Evolutionary conservation across 2,888 invertebrate species (phyloP).

Genomic region (Nematopogon swammerdamellus): DNA sequence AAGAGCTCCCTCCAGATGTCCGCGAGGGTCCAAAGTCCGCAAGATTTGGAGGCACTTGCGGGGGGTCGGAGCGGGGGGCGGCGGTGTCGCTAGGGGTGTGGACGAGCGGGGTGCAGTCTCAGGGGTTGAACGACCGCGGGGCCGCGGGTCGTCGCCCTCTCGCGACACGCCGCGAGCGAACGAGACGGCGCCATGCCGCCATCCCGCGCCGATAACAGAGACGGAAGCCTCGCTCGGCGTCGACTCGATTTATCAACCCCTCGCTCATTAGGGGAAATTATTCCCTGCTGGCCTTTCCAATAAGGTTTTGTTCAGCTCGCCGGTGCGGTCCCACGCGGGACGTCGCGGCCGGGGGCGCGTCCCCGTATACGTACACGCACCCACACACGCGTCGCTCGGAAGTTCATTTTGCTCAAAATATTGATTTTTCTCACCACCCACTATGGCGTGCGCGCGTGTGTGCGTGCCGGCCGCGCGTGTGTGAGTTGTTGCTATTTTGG

Average conservation of each 20-base stretch:
- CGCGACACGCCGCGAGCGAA: constrained; percentile 49
- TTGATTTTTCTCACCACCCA: constrained; percentile 49
- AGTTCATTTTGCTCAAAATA: constrained; percentile 57
- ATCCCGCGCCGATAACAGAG: constrained; percentile 52
- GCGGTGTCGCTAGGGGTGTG: constrained; percentile 33
- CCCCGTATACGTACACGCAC: constrained; percentile 18
- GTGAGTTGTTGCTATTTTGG: constrained; percentile 38
- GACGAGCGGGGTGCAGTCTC: constrained; percentile 40
- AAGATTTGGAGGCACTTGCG: constrained; percentile 28
- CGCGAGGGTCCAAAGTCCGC: constrained; percentile 42
- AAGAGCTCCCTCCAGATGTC: too few relatives aligned
- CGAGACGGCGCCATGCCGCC: constrained; percentile 15
- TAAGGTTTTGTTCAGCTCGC: not conserved
- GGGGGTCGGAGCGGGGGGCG: constrained; percentile 37
- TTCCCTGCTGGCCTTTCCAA: constrained; percentile 23
- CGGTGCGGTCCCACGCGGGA: constrained; percentile 16
- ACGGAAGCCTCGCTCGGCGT: constrained; percentile 28
- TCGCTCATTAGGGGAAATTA: constrained; percentile 26
- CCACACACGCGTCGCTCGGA: constrained; percentile 42
- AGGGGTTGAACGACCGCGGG: constrained; percentile 27
- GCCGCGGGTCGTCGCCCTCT: constrained; percentile 40
- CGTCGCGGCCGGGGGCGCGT: constrained; percentile 16
- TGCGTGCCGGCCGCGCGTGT: constrained; percentile 15
- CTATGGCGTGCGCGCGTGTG: constrained; percentile 20
- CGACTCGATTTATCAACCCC: constrained; percentile 36